Evolutionary conservation across 2,113 vertebrate species (phyloP), one percentile per base, ranked within the genome.

Genomic region (Sylvia atricapilla): DNA sequence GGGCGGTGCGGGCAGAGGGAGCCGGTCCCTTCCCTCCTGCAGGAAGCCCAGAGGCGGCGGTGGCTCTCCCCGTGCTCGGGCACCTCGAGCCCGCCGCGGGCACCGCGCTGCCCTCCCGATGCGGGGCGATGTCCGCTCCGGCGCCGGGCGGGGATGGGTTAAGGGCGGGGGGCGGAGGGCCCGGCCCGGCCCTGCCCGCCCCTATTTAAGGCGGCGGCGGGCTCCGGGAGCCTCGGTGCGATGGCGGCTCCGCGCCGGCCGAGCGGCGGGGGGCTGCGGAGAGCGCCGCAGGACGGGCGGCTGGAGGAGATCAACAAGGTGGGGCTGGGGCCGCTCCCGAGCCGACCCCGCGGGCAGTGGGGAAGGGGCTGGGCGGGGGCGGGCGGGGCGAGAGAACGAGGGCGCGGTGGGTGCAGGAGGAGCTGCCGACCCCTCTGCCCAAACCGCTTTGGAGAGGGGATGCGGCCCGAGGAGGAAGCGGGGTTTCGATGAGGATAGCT

Each of bases 281-380:
- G 62, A 2, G 79, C 76, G n/a, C 98, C 98, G 91, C 99, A 99
- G 79, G 98, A 98, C 88, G 97, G 98, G 56, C 97, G 98, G 89
- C 82, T 99, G 94, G 99, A 99, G 7, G 98, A 99, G 96, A 98
- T 99, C 90, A 99, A 99, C 96, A 97, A 99, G 99, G 99, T 99
- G 84, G 60, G 84, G 94, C 23, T 18, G 59, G n/a, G 81, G 39
- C 30, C n/a, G 25, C 58, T 18, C 64, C 63, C 49, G 44, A 77
- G 1, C 50, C 23, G 35, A 77, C 10, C 74, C 69, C 4, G 19
- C 8, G 69, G 39, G n/a, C 33, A 64, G 10, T 27, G 84, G 55
- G 73, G 47, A 70, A 53, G 60, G 50, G 60, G 70, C n/a, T 55
- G 49, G 39, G 46, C 2, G 46, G 15, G 41, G 35, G 21, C 19